Evolutionary conservation across 2,797 vertebrate species (phyloP), one percentile per base, ranked within the genome.

Genomic region (Lepus oiostolus): DNA sequence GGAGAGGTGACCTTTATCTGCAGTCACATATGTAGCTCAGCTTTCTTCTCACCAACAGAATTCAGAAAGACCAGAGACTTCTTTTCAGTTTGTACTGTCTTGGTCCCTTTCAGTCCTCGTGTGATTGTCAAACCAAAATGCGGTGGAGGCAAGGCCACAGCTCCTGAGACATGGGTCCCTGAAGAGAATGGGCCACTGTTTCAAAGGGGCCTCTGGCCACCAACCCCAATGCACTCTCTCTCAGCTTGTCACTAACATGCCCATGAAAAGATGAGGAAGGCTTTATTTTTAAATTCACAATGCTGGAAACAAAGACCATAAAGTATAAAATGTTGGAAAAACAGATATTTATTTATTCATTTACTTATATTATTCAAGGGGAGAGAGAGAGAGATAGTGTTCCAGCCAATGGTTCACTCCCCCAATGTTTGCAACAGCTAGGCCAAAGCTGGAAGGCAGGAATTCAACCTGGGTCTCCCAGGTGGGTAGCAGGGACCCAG

Each of bases 231-330:
- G 16, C 16, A 52, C 11, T 50, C 17, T 85, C 30, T 86, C 70
- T 71, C 88, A 74, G 6, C 63, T 8, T 35, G 19, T 63, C 70
- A 32, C 47, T 52, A 70, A 85, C 30, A 42, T 60, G 65, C 47
- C 28, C 30, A 52, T 12, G 22, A 76, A 87, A 30, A 58, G 8
- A 12, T 0, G 1, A 63, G 24, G 30, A 52, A 28, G 6, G 4
- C 38, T 28, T 60, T 42, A 82, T 84, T 62, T 62, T 75, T 21
- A 62, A 22, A 47, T 54, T 93, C 58, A 60, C n/a, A 17, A 17
- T 77, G 47, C 19, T 89, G 32, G 77, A 96, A 92, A 93, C 58
- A n/a, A 26, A 92, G 35, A 30, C 21, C 60, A 52, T 52, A 87
- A 94, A n/a, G 5, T n/a, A 42, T 4, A 32, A 60, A 86, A 68